Base-by-base conservation (phyloP, 2,113 vertebrate species). In the Aramus guarauna region DNA sequence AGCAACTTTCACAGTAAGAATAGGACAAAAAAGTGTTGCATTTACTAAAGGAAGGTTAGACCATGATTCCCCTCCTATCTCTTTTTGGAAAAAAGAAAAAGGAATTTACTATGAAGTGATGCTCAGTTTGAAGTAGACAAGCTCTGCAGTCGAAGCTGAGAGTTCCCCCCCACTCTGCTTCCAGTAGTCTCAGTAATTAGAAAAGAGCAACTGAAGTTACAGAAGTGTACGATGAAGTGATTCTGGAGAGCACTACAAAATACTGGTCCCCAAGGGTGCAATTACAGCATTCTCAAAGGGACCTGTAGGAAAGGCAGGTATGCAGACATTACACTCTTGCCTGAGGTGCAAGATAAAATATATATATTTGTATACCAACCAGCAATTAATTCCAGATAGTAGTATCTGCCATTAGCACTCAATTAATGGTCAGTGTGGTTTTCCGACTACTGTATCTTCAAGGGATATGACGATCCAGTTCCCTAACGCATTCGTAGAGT, bases 1-100 rank as follows among this genome's bases (percentile, higher is more conserved):
- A 94, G 95, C 20, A 76, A 92, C 95, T 90, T 94, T 85, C 68
- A 24, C 71, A 71, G 93, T 58, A 93, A 92, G 94, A 95, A 94
- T 32, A 69, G 81, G 74, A 78, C 41, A 24, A 74, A 67, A 60
- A 85, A 88, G 37, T 36, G n/a, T 68, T 90, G 41, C 52, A 34
- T 66, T 81, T 68, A 67, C 36, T 30, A 83, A 75, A 59, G 64
- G 15, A 78, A 78, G 50, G 41, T 73, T 68, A 69, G 18, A 26
- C 37, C 34, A 16, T 0, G 0, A 14, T 43, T 78, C 72, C 12
- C 81, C 19, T 88, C n/a, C 45, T 18, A 14, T 48, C 26, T 79
- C 34, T 78, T 66, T 24, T 30, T 19, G 26, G 24, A 20, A 32
- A 34, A 52, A 29, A 29, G n/a, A 13, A 68, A 21, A 39, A 7